Base-by-base conservation (phyloP, 2,797 vertebrate species). In the Lophura swinhoii region DNA sequence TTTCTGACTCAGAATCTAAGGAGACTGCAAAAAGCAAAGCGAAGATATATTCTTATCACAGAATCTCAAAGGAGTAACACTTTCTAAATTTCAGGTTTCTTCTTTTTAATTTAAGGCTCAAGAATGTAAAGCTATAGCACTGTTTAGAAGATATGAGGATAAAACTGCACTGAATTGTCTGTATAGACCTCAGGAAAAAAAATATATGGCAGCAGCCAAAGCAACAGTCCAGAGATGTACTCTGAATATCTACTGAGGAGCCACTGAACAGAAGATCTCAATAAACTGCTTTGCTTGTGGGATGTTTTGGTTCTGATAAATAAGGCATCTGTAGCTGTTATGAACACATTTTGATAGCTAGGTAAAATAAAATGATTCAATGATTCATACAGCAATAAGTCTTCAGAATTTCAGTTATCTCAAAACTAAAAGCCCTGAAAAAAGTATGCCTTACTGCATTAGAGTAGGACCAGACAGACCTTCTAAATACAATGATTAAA, bases 251-350 rank as follows among this genome's bases (percentile, higher is more conserved):
- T n/a, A 44, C 12, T 66, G 37, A 66, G 77, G 51, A 62, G 62
- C 2, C 21, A 55, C 46, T 59, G 59, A 67, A 55, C 21, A 66
- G 24, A 63, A 58, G 11, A 55, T 67, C 13, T 43, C 60, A 35
- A 26, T 39, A 70, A 66, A 10, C 26, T 55, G 10, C 9, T n/a
- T 1, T 1, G 3, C 12, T 2, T 1, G 4, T 13, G 55, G 55
- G n/a, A 12, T 58, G 21, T 22, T 62, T 84, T 51, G 49, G 12
- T 21, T 46, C 39, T 53, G 66, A 43, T 58, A 22, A 2, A 3
- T 17, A 59, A 28, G 13, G 16, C 14, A 10, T 59, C 21, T 6
- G 0, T n/a, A 44, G 26, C 21, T 43, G 60, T 5, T 20, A 46
- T 3, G 29, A 39, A 48, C 22, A 49, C 37, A 72, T 6, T 31